Evolutionary conservation across 1,140 invertebrate species (phyloP).

Genomic region (Aethina tumida): DNA sequence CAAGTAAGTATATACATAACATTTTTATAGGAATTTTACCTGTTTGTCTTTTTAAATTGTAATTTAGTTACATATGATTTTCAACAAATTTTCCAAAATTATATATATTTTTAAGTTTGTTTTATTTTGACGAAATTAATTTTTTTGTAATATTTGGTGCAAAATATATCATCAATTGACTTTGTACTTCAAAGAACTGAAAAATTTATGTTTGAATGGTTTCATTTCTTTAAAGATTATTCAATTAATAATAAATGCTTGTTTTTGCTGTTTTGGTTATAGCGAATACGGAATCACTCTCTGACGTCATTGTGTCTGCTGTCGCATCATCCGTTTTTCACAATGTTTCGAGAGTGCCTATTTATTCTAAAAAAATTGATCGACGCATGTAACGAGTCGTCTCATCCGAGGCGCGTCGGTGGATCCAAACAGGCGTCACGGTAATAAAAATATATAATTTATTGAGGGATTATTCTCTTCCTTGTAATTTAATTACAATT

Average conservation of each 20-base stretch:
- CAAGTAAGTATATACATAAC: slow-evolving; percentile 42
- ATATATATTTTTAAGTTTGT: too few relatives aligned
- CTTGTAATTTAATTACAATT: too few relatives aligned
- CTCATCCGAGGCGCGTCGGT: slow-evolving; percentile 74
- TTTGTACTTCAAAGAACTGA: too few relatives aligned
- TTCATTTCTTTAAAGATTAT: neutral
- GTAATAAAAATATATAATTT: too few relatives aligned
- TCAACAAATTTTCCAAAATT: neutral
- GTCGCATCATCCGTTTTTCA: slow-evolving; percentile 98
- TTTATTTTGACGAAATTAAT: too few relatives aligned
- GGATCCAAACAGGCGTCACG: slow-evolving; percentile 76
- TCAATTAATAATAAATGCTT: neutral
- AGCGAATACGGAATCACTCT: slow-evolving; percentile 78
- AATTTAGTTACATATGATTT: slow-evolving; percentile 1
- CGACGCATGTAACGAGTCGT: slow-evolving; percentile 93
- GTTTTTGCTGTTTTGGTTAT: slow-evolving; percentile 34
- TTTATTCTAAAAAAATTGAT: slow-evolving; percentile 91
- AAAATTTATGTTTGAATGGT: neutral
- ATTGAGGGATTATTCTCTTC: too few relatives aligned
- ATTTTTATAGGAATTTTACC: slow-evolving; percentile 3
- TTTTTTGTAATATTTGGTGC: too few relatives aligned
- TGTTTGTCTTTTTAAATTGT: slow-evolving; percentile 2
- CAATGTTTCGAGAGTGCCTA: slow-evolving; percentile 94
- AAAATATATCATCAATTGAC: too few relatives aligned
- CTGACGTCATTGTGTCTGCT: slow-evolving; percentile 95